Evolutionary conservation across 35 echinoderm and acorn worm species (phyloP), one percentile per base, ranked within the genome.

Genomic region (Stichopus chloronotus): DNA sequence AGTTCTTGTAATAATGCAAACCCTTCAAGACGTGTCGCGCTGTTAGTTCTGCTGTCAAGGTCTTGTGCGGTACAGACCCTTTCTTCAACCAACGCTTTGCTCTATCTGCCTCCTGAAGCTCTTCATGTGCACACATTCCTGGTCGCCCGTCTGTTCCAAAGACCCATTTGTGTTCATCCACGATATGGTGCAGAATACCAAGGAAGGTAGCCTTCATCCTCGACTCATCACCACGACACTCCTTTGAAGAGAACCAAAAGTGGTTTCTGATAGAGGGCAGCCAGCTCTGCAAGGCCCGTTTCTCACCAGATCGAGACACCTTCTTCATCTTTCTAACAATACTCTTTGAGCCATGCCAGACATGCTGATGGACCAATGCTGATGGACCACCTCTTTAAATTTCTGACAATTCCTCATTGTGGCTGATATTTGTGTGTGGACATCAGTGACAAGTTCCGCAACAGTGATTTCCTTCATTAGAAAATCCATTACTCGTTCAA

Each of bases 401-500:
- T 93, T 76, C 4, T 6, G 23, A 10, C 21, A 17, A 14, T 84
- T 87, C 58, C 72, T 82, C 76, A 78, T 78, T 25, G 8, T 23
- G 22, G 78, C 78, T 80, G 78, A 9, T 10, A 80, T 80, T 9
- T 80, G 14, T 23, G 25, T 43, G 13, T 85, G 76, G 21, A 5
- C 76, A 79, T 79, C 76, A 17, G 76, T 79, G 9, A 79, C 13
- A 52, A 79, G n/a, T 79, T 79, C 76, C 21, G 12, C 76, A 9
- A 94, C 74, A 5, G 79, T 19, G 24, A 94, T 56, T 12, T 81
- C 25, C 9, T 53, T 22, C 54, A 54, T 90, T 24, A 94, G 65
- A 76, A 94, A 94, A 30, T 78, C 43, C 56, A 94, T 25, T 9
- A 3, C 87, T n/a, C 19, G 52, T 81, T 87, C 83, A 58, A 94